Evolutionary conservation across 2,888 invertebrate genomes (phyloP), one percentile per base, ranked within the genome.

Genomic region (Mallateleia sp.): DNA sequence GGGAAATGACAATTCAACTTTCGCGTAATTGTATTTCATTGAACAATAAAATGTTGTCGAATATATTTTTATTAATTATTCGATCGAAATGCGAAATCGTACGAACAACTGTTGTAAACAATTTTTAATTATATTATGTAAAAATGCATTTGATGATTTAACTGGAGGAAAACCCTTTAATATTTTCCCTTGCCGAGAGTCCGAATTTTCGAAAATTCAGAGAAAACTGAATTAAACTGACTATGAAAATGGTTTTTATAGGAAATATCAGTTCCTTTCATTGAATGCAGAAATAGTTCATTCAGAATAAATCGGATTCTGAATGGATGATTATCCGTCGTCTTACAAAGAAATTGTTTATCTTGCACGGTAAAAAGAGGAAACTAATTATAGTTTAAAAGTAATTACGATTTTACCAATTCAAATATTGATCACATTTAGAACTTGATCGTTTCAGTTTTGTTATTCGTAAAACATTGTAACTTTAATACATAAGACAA

Each of bases 151-250:
- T 38, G 15, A 38, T 11, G 11, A 9, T 9, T 14, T 9, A 11
- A 9, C 15, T 11, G 15, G 11, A 38, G 15, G 38, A 38, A 38
- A 38, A 3, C 15, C n/a, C 18, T 45, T 45, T 45, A 45, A 45
- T 18, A n/a, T 7, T 7, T 18, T n/a, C 18, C 9, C 52, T 22
- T 22, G 24, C 14, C 22, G 9, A 52, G 24, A 52, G 2, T 25
- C 28, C 28, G 28, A 34, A 34, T 34, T 34, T 58, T 32, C 58
- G 34, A 28, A 34, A 58, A 58, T 58, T 34, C 34, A 15, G 0
- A n/a, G 34, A 58, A 34, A 58, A 38, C 25, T 34, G 34, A 58
- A 58, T 58, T 58, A 58, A 58, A 58, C 34, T 34, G 58, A 58
- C 20, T 38, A 18, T 34, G 58, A 58, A 58, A 58, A 34, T 25